A percentile compares a stretch with the other conserved stretches of the same genome.
phyloP scores from a whole-genome alignment of 1,140 invertebrate genomes.

The Argopecten irradians region DNA sequence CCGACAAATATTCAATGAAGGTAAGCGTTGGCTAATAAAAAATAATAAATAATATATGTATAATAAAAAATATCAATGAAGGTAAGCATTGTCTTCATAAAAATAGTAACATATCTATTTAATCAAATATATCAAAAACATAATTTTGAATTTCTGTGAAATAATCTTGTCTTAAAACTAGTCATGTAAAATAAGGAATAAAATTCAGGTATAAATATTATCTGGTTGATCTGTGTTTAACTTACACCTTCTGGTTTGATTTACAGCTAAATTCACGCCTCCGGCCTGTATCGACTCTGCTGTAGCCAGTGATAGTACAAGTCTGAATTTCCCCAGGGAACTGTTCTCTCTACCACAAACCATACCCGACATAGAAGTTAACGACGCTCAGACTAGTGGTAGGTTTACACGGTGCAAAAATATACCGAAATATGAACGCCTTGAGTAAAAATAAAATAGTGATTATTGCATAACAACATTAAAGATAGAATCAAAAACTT shows the following conservation, averaged over 20 bases:
- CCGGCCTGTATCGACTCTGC: not conserved
- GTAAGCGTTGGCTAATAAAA: too few relatives aligned
- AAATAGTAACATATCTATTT: too few relatives aligned
- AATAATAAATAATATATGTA: too few relatives aligned
- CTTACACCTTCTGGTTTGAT: not conserved
- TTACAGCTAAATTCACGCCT: not conserved
- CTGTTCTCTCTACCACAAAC: not conserved
- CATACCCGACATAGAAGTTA: not conserved
- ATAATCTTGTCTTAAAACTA: too few relatives aligned
- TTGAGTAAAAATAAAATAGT: not conserved
- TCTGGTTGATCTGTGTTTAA: not conserved
- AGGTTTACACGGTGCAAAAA: not conserved
- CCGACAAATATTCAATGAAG: conserved; percentile 49
- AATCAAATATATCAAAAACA: too few relatives aligned
- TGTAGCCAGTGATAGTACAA: not conserved
- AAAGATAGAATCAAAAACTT: too few relatives aligned
- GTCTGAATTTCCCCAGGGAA: conserved; percentile 2
- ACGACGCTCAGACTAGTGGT: not conserved
- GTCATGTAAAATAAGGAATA: too few relatives aligned
- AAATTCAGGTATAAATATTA: not conserved
- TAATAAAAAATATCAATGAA: too few relatives aligned
- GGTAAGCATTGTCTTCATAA: too few relatives aligned
- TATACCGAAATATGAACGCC: not conserved
- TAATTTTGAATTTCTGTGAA: too few relatives aligned
- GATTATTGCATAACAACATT: too few relatives aligned